Evolutionary conservation across 2,113 vertebrate species (phyloP).

Genomic region (Podilymbus podiceps): DNA sequence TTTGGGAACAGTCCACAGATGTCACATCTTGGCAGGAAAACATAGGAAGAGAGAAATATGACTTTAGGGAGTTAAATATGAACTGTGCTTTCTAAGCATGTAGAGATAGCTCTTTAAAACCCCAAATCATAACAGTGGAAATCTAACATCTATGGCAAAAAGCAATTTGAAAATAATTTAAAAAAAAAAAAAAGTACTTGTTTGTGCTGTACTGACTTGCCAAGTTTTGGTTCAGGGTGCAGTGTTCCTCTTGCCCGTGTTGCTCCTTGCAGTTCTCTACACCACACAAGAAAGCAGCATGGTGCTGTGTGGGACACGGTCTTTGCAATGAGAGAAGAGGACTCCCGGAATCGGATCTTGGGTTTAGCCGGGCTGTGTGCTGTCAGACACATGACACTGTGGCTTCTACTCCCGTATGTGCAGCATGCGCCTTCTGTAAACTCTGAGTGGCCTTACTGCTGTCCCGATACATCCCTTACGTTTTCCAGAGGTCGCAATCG

Average conservation of each 20-base stretch:
- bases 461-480: not conserved
- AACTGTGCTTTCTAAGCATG: slow-evolving; percentile 40
- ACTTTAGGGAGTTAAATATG: slow-evolving; percentile 14
- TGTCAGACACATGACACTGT: not conserved
- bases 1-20: slow-evolving; percentile 40
- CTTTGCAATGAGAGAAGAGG: not conserved
- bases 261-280: fast-evolving
- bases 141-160: not conserved
- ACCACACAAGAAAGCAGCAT: fast-evolving
- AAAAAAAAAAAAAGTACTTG: not conserved
- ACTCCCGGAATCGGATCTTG: not conserved
- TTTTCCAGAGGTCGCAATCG: not conserved
- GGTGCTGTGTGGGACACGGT: not conserved
- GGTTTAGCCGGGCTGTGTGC: fast-evolving
- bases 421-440: not conserved
- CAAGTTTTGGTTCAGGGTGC: not conserved
- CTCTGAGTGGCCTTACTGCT: not conserved
- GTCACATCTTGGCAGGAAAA: slow-evolving; percentile 48
- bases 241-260: not conserved
- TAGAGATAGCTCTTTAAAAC: not conserved
- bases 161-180: not conserved
- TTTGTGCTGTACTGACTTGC: not conserved
- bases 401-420: not conserved
- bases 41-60: not conserved
- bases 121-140: not conserved